Evolutionary conservation across 2,797 vertebrate genomes (phyloP), one percentile per base, ranked within the genome.

Genomic region (Pseudochromis fuscus): DNA sequence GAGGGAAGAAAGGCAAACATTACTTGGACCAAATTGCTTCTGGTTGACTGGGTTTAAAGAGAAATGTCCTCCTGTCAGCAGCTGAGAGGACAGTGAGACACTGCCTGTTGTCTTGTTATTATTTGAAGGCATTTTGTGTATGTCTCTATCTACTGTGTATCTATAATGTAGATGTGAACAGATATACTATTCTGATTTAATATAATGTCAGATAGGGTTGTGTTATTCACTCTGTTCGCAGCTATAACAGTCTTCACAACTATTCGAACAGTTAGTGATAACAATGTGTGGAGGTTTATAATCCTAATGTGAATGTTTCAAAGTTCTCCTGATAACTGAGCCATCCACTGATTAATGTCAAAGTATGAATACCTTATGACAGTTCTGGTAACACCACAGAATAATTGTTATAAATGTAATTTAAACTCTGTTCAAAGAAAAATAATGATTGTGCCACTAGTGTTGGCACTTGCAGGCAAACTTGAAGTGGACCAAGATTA

Each of bases 1-100:
- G 55, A 57, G 53, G 53, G 61, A 75, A 61, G 79, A 60, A 89
- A 87, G 77, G 78, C 86, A 93, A 92, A 93, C 88, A 92, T 62
- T 56, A 69, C 82, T 86, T 58, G 75, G 63, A 61, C 78, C 80
- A 68, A 35, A 92, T 93, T 83, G 67, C 81, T 91, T 93, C 88
- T 77, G 85, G 75, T 67, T 84, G 89, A 91, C 78, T 84, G 45
- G 74, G 61, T 86, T 91, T 91, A 91, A 91, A 91, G 91, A 84
- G 87, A 78, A 78, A 85, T 27, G 15, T n/a, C 60, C 56, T 67
- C 62, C 42, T 23, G 64, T 35, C 81, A 75, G 79, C 71, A 79
- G 83, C 27, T 42, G 27, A 31, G 50, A 65, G 24, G 68, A 35
- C 46, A 49, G 25, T 10, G 46, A 40, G 7, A 19, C 19, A n/a